Evolutionary conservation across 2,797 vertebrate species (phyloP).

Genomic region (Acestrorhynchus altus): DNA sequence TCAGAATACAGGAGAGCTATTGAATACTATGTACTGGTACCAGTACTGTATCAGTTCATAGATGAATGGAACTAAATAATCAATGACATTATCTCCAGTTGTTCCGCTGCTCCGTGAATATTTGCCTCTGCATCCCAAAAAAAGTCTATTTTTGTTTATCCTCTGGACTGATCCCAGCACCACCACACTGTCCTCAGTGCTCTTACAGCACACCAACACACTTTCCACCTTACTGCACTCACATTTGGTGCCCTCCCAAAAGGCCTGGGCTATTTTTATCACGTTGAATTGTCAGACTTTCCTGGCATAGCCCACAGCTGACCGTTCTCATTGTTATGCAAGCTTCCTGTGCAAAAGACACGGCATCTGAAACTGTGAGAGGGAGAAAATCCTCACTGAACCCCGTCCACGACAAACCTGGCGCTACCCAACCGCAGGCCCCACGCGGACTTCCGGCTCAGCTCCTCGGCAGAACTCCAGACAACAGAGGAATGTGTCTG

Average conservation of each 20-base stretch:
- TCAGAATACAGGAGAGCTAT: too few species aligned
- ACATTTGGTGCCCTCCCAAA: constrained; percentile 22
- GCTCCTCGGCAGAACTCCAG: constrained; percentile 28
- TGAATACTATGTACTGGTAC: too few species aligned
- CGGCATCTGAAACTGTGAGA: constrained; percentile 12
- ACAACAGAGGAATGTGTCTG: constrained; percentile 13
- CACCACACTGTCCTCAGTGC: constrained; percentile 23
- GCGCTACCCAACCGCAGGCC: constrained; percentile 22
- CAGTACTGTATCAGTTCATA: too few species aligned
- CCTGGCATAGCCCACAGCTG: constrained; percentile 36
- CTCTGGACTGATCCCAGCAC: constrained; percentile 7
- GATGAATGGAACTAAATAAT: too few species aligned
- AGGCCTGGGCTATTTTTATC: constrained; percentile 42
- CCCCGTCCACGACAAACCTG: constrained; percentile 14
- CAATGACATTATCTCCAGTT: too few species aligned
- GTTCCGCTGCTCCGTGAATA: too few species aligned
- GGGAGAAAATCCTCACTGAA: constrained; percentile 21
- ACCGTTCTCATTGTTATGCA: constrained; percentile 30
- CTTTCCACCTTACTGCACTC: constrained; percentile 26
- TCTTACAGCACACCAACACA: constrained; percentile 12
- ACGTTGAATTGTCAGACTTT: constrained; percentile 30
- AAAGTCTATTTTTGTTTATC: not conserved
- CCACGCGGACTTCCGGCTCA: constrained; percentile 14
- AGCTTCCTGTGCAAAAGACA: constrained; percentile 36
- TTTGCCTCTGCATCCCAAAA: constrained; percentile 7